Percentiles rank a stretch among this genome's conserved stretches.
Conservation (phyloP, 2,113 vertebrate species). For the zebrafish (Danio rerio) region GRCz12tu NC_133182.1:26550501-26551000, state of each 20-base stretch:
- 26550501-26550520: slow-evolving; percentile 49
- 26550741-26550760: slow-evolving; percentile 8
- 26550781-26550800: too few species aligned
- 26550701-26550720: slow-evolving; percentile 86
- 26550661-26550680: slow-evolving; percentile 89
- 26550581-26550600: slow-evolving; percentile 3
- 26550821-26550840: too few species aligned
- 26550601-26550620: slow-evolving; percentile 2
- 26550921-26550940: too few species aligned
- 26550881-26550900: too few species aligned
- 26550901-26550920: too few species aligned
- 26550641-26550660: slow-evolving; percentile 96
- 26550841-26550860: too few species aligned
- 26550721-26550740: slow-evolving; percentile 91
- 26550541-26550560: slow-evolving; percentile 43
- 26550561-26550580: slow-evolving; percentile 48
- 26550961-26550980: too few species aligned
- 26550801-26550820: too few species aligned
- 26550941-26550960: too few species aligned
- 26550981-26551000: too few species aligned
- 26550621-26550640: slow-evolving; percentile 89
- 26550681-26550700: slow-evolving; percentile 92
- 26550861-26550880: too few species aligned
- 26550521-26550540: slow-evolving; percentile 50
- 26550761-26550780: not conserved